phyloP scores from a whole-genome alignment of 2,888 invertebrate species.

The Allolobophora icterica region DNA sequence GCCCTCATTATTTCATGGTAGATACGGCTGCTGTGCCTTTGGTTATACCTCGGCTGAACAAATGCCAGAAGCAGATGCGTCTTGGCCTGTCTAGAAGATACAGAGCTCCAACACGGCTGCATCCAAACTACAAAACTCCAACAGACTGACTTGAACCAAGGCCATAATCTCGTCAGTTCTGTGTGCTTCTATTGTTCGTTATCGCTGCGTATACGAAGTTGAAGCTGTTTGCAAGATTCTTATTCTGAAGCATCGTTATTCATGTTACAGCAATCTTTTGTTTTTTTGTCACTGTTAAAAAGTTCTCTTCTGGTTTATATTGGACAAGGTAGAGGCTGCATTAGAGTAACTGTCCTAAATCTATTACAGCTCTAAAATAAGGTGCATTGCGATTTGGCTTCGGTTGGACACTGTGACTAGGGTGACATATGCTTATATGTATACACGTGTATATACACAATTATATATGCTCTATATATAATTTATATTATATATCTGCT shows the following conservation, averaged over 20 bases:
- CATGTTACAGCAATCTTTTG: background rate
- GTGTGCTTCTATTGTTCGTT: background rate
- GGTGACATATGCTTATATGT: background rate
- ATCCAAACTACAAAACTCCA: background rate
- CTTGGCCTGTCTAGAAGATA: constrained; percentile 35
- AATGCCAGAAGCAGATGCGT: constrained; percentile 27
- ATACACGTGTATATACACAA: background rate
- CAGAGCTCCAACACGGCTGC: background rate
- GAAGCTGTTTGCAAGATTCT: background rate
- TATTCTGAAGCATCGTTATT: background rate
- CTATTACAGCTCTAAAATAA: background rate
- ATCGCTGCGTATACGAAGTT: background rate
- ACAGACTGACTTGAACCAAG: background rate
- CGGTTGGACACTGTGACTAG: background rate
- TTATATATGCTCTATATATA: background rate
- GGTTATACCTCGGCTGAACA: background rate
- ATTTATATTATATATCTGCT: too few species aligned
- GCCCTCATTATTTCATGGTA: background rate
- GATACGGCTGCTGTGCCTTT: background rate
- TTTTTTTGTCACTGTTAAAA: background rate
- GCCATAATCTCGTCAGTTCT: background rate
- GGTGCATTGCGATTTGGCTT: background rate
- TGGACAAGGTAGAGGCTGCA: background rate
- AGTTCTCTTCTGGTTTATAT: background rate
- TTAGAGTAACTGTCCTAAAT: background rate